A percentile compares a stretch with the other conserved stretches of the same genome.
phyloP scores from a whole-genome alignment of 2,113 vertebrate species.

The Grammomys surdaster region DNA sequence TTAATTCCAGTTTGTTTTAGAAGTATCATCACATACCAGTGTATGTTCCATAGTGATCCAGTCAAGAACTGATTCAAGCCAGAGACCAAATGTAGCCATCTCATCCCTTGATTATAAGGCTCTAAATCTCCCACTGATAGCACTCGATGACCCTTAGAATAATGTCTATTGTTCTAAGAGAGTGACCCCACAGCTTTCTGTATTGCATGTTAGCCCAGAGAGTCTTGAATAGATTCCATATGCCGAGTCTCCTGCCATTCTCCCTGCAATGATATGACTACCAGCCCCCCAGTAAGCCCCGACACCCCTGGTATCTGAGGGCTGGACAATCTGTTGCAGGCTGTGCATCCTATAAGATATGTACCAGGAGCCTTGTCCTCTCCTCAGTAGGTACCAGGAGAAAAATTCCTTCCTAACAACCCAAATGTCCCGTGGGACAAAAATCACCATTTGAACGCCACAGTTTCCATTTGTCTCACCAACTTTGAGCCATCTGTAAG shows the following conservation, averaged over 20 bases:
- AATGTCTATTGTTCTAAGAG: background rate
- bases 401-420: background rate
- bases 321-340: background rate
- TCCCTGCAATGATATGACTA: background rate
- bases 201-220: background rate
- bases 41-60: background rate
- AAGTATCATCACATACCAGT: background rate
- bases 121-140: background rate
- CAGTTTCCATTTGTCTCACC: background rate
- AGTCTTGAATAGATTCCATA: background rate
- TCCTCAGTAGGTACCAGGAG: background rate
- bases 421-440: background rate
- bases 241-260: background rate
- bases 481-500: background rate
- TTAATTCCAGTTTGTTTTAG: background rate
- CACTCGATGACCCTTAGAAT: background rate
- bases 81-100: background rate
- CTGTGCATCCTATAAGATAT: fast-evolving
- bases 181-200: fast-evolving
- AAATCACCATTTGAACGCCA: background rate
- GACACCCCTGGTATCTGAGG: background rate
- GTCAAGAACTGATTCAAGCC: background rate
- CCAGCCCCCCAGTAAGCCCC: background rate
- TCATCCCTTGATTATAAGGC: background rate
- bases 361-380: background rate